These are phyloP conservation scores for Acrossocheilus wenchowensis DNA, from an alignment of 2,797 vertebrate genomes.

Conservation along the genomic window DNA sequence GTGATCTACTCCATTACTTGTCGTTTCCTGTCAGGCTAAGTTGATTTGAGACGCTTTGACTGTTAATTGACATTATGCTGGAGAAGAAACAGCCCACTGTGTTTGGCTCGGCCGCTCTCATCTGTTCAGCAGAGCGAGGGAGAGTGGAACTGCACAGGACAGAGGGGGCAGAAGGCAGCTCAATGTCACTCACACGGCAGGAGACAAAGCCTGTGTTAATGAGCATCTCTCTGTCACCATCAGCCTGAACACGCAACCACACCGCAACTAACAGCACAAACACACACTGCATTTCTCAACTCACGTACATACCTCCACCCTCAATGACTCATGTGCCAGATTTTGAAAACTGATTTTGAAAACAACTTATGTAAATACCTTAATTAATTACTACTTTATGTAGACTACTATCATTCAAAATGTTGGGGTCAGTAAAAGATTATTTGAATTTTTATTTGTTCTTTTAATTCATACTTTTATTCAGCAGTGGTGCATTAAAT, in stretches of 20 bases:
- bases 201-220: constrained; percentile 64
- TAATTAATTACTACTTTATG: background rate
- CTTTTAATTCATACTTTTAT: background rate
- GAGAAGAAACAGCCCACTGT: constrained; percentile 32
- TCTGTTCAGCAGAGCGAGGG: constrained; percentile 54
- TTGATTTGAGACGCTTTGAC: constrained; percentile 47
- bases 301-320: background rate
- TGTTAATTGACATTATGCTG: constrained; percentile 57
- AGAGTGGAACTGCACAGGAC: constrained; percentile 57
- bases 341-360: background rate
- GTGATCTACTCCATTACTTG: constrained; percentile 33
- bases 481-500: background rate
- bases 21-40: constrained; percentile 33
- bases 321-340: background rate
- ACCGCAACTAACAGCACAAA: constrained; percentile 15
- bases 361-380: background rate
- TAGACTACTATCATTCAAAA: background rate
- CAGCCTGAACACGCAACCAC: constrained; percentile 33
- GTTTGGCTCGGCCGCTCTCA: constrained; percentile 38
- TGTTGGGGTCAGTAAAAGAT: background rate
- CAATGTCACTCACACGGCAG: constrained; percentile 62
- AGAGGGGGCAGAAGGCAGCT: constrained; percentile 55
- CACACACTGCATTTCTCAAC: constrained; percentile 4
- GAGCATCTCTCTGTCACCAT: constrained; percentile 60
- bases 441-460: background rate